These are phyloP conservation scores for Plebejus anna DNA, from an alignment of 2,888 invertebrate genomes.

Conservation along the genomic window DNA sequence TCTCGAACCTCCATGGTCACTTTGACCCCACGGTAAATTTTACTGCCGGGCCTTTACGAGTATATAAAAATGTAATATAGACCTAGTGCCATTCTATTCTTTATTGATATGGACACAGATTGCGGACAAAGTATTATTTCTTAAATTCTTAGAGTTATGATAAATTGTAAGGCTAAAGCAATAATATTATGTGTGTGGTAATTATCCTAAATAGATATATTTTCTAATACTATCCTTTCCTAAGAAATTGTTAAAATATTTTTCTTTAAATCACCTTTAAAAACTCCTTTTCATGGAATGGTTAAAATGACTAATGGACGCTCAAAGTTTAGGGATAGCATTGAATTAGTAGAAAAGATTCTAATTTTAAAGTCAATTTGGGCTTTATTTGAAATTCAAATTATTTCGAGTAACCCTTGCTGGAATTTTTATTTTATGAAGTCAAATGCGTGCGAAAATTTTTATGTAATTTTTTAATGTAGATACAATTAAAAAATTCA, in stretches of 20 bases:
- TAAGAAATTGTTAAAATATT: not conserved
- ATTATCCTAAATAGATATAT: constrained; percentile 21
- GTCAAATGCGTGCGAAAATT: not conserved
- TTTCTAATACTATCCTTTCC: constrained; percentile 20
- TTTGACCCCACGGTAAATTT: not conserved
- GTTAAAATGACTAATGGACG: not conserved
- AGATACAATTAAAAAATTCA: not conserved
- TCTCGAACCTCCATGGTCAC: not conserved
- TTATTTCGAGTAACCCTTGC: not conserved
- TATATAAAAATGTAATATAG: constrained; percentile 11
- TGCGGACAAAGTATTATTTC: not conserved
- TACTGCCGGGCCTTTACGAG: not conserved
- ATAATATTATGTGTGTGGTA: constrained; percentile 23
- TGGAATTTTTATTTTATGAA: not conserved
- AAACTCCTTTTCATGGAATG: not conserved
- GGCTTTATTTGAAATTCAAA: not conserved
- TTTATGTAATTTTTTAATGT: not conserved
- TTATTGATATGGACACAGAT: not conserved
- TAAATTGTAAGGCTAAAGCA: constrained; percentile 9
- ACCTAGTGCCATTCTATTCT: not conserved
- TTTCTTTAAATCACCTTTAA: not conserved
- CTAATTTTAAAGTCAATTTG: not conserved
- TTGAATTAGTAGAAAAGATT: not conserved
- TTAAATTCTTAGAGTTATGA: not conserved
- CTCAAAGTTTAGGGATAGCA: not conserved